Percentiles rank a stretch among this genome's conserved stretches.
phyloP scores from a whole-genome alignment of 2,888 invertebrate species.

The Harpagoxenus sublaevis region DNA sequence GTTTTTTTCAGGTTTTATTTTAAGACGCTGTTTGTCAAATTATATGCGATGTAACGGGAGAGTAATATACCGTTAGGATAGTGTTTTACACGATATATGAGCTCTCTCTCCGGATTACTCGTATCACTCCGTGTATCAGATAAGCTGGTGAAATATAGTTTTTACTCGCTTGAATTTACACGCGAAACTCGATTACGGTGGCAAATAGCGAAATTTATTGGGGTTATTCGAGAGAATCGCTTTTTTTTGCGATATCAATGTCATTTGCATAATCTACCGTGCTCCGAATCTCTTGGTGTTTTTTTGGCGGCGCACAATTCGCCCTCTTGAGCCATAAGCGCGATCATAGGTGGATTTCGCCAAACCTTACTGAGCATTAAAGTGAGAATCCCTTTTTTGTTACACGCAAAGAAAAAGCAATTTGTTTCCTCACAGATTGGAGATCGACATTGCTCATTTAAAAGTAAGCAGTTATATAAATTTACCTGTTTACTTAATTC shows the following conservation, averaged over 20 bases:
- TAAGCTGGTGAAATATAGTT: constrained; percentile 18
- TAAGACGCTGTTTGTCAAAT: neutral
- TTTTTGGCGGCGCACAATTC: constrained; percentile 10
- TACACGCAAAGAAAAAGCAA: neutral
- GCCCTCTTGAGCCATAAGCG: neutral
- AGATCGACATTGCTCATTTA: neutral
- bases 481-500: neutral
- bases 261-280: constrained; percentile 42
- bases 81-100: constrained; percentile 10
- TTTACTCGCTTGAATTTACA: constrained; percentile 16
- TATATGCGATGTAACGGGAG: neutral
- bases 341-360: neutral
- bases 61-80: neutral
- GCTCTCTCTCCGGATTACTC: constrained; percentile 5
- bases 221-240: neutral
- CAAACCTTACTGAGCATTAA: neutral
- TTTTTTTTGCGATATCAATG: constrained; percentile 6
- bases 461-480: constrained; percentile 1
- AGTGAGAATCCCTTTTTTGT: neutral
- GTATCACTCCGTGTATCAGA: neutral
- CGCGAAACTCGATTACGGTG: neutral
- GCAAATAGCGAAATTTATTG: constrained; percentile 39
- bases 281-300: constrained; percentile 24
- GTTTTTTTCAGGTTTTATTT: neutral
- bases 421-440: constrained; percentile 27